Conservation (phyloP, 1,140 invertebrate species). For the Aricia agestis region DNA sequence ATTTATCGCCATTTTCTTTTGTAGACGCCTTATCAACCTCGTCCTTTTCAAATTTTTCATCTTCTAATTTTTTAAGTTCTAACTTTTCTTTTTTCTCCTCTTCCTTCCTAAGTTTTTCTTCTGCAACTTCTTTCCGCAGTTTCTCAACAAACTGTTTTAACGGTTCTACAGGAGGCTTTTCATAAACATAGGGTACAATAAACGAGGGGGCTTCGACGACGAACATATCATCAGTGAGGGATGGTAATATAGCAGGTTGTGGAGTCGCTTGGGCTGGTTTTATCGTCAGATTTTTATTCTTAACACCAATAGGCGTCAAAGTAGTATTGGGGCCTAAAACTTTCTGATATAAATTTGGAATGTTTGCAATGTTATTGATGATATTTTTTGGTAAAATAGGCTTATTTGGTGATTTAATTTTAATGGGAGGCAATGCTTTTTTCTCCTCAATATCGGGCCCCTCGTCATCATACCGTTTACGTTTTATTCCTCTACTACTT, state of each 20-base stretch:
- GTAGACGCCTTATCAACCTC: slow-evolving; percentile 32
- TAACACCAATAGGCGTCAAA: slow-evolving; percentile 60
- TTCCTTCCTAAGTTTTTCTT: slow-evolving; percentile 50
- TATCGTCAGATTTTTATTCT: slow-evolving; percentile 26
- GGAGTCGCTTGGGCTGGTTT: slow-evolving; percentile 39
- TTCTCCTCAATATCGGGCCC: slow-evolving; percentile 74
- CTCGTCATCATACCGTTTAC: slow-evolving; percentile 80
- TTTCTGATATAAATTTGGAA: slow-evolving; percentile 61
- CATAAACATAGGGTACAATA: slow-evolving; percentile 94
- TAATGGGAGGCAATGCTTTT: background rate
- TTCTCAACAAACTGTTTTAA: slow-evolving; percentile 85
- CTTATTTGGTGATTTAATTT: background rate
- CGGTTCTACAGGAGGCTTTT: slow-evolving; percentile 87
- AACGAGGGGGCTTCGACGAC: slow-evolving; percentile 94
- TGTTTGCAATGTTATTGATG: slow-evolving; percentile 17
- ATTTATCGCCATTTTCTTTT: slow-evolving; percentile 48
- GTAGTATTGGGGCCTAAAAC: slow-evolving; percentile 62
- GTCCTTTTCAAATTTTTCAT: slow-evolving; percentile 45
- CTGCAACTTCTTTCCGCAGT: slow-evolving; percentile 79
- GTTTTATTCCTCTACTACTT: slow-evolving; percentile 80
- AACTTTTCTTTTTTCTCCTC: slow-evolving; percentile 36
- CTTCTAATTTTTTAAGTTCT: slow-evolving; percentile 14
- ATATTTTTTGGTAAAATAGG: background rate
- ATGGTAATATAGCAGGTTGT: slow-evolving; percentile 80
- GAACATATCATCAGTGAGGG: slow-evolving; percentile 92